Evolutionary conservation across 2,888 invertebrate genomes (phyloP).

Genomic region (Caradrina clavipalpis): DNA sequence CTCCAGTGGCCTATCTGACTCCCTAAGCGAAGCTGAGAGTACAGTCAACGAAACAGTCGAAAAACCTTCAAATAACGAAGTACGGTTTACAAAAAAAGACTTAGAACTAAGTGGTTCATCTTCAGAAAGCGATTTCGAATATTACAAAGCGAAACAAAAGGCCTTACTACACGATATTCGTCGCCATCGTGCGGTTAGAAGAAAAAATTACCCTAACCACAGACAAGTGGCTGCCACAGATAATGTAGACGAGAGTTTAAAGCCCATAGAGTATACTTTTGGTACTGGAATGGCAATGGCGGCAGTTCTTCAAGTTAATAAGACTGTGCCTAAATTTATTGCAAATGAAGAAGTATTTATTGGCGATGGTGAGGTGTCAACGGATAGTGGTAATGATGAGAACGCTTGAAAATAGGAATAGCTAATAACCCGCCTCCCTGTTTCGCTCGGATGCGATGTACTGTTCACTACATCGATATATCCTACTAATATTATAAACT

Average conservation of each 20-base stretch:
- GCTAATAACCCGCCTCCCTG: not conserved
- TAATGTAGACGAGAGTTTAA: constrained; percentile 82
- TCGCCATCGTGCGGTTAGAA: constrained; percentile 77
- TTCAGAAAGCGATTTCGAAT: constrained; percentile 82
- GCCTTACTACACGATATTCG: constrained; percentile 80
- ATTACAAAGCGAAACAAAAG: constrained; percentile 67
- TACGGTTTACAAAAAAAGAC: constrained; percentile 78
- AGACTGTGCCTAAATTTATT: constrained; percentile 73
- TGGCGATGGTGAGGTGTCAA: constrained; percentile 86
- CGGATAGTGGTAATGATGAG: constrained; percentile 88
- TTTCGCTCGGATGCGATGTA: no score
- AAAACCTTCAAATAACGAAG: constrained; percentile 61
- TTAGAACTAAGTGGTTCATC: constrained; percentile 79
- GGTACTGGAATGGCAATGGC: constrained; percentile 89
- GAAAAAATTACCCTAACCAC: constrained; percentile 76
- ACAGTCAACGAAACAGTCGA: constrained; percentile 65
- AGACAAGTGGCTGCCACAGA: constrained; percentile 66
- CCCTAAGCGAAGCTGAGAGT: constrained; percentile 69
- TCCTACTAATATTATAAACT: no score
- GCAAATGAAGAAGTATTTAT: constrained; percentile 83
- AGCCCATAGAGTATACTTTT: constrained; percentile 87
- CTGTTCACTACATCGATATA: no score
- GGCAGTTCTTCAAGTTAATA: constrained; percentile 82
- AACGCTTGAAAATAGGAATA: constrained; percentile 67
- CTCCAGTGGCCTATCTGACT: constrained; percentile 70